A percentile compares a stretch with the other conserved stretches of the same genome.
Evolutionary conservation across 2,888 invertebrate genomes (phyloP).

Genomic region (Synanthedon andrenaeformis): DNA sequence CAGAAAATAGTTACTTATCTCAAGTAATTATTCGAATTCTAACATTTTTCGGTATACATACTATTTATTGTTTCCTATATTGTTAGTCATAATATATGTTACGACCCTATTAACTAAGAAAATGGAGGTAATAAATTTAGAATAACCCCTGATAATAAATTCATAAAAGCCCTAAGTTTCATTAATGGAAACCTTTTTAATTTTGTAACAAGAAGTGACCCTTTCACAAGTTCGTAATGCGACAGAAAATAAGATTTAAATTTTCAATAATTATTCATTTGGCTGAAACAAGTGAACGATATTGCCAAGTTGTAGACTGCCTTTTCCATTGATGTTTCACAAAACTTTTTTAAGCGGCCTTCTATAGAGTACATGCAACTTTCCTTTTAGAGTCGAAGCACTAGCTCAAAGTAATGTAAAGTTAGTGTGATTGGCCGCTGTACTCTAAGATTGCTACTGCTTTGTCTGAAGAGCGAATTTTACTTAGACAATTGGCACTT

Average conservation of each 20-base stretch:
- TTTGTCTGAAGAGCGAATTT: neutral
- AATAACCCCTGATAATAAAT: too few species aligned
- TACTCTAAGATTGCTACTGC: conserved; percentile 13
- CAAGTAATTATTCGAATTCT: too few species aligned
- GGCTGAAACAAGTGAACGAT: conserved; percentile 34
- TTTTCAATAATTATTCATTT: conserved; percentile 49
- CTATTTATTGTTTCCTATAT: too few species aligned
- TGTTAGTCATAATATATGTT: too few species aligned
- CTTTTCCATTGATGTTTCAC: conserved; percentile 33
- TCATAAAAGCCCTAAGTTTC: neutral
- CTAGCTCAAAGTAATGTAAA: conserved; percentile 30
- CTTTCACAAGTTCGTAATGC: conserved; percentile 37
- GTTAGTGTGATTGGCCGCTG: conserved; percentile 30
- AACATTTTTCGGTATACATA: too few species aligned
- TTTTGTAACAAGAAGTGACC: conserved; percentile 37
- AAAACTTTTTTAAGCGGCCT: conserved; percentile 38
- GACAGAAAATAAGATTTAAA: conserved; percentile 41
- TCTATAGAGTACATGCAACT: conserved; percentile 48
- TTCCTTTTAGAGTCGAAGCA: conserved; percentile 34
- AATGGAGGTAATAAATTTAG: too few species aligned
- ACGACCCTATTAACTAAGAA: too few species aligned
- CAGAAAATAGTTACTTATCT: too few species aligned
- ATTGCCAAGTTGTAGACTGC: conserved; percentile 40
- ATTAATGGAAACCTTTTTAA: conserved; percentile 24
- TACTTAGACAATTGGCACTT: neutral